Evolutionary conservation across 2,888 invertebrate species (phyloP), one percentile per base, ranked within the genome.

Genomic region (Agelastica alni): DNA sequence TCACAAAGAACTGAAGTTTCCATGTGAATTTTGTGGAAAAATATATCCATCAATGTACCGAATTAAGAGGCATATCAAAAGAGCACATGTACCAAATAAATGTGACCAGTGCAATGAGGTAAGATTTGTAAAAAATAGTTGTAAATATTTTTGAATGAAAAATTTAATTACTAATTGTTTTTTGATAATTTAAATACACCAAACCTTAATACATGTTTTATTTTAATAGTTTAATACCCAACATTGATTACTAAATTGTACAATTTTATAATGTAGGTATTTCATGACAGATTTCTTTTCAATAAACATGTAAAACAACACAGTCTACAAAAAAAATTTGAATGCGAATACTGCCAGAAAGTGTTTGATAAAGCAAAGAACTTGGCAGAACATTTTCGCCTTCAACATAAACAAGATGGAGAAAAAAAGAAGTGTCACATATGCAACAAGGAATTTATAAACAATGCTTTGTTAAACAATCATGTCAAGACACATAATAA

Each of bases 361-460:
- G 55, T 49, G 12, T 70, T 70, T 45, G 66, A 69, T 31, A 70
- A 69, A 54, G 51, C 57, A 9, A 71, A 70, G 59, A 71, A 71
- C 55, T 46, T 71, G 13, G 65, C 64, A 13, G 71, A 71, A 58
- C 71, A 71, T 52, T 61, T 70, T 13, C 57, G 71, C 37, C 59
- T 71, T 1, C 81, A 82, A 65, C 60, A 81, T 18, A 81, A 81
- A 39, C 78, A 78, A 20, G 81, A 82, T 34, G 80, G 79, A 49
- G 77, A 78, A 1, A 78, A 79, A 28, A 80, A 78, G 39, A 79
- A 80, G 18, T 82, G 81, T 59, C 77, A 78, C 53, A 76, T 80
- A 1, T 81, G 81, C 58, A 79, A 79, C 0, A 80, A 80, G 64
- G 77, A 79, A 0, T 82, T 80, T 56, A 64, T 81, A 0, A 81